Evolutionary conservation across 2,113 vertebrate genomes (phyloP).

Genomic region (Heterotilapia buettikoferi): DNA sequence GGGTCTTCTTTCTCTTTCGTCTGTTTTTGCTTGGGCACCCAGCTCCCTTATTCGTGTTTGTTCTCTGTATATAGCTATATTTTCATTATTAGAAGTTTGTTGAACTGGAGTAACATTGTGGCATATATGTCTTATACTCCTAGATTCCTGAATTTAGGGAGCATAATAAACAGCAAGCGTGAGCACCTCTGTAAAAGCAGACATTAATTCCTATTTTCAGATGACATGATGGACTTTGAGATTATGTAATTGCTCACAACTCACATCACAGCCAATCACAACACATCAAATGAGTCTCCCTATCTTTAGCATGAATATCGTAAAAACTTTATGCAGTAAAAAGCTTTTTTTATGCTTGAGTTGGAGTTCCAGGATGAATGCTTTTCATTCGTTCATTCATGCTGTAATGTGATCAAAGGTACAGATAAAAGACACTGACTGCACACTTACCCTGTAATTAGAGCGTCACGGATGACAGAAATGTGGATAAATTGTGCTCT

Average conservation of each 20-base stretch:
- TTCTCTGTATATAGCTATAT: rapidly evolving
- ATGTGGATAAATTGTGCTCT: not conserved
- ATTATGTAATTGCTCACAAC: not conserved
- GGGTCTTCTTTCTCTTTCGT: not conserved
- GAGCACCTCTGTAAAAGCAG: not conserved
- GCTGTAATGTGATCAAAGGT: not conserved
- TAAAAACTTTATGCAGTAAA: not conserved
- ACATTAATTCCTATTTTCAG: not conserved
- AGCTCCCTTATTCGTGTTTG: not conserved
- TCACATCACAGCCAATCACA: not conserved
- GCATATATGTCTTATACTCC: not conserved
- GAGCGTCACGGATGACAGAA: not conserved
- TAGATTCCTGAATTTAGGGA: not conserved
- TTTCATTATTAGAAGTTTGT: not conserved
- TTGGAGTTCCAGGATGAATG: not conserved
- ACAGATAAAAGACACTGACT: not conserved
- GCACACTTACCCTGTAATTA: not conserved
- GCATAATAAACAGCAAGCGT: not conserved
- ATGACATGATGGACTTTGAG: not conserved
- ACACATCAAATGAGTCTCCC: not conserved
- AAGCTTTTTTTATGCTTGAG: not conserved
- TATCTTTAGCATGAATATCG: not conserved
- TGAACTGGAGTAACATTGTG: not conserved
- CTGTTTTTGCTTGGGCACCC: rapidly evolving
- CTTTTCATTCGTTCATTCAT: not conserved